These are phyloP conservation scores for Embiotoca jacksoni DNA, from an alignment of 2,113 vertebrate genomes.

Conservation along the genomic window DNA sequence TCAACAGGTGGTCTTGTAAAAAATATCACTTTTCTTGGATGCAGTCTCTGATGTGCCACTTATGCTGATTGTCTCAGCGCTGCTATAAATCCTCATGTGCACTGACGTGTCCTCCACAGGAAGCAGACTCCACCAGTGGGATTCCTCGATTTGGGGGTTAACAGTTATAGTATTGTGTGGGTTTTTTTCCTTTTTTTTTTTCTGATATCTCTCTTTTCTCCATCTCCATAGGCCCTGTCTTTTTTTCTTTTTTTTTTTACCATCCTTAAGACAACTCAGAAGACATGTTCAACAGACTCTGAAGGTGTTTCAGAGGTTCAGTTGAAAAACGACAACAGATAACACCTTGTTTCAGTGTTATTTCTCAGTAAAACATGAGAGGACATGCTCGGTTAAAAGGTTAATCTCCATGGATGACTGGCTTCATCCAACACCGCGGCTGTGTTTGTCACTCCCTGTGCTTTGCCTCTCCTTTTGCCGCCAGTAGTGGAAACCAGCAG, in stretches of 20 bases:
- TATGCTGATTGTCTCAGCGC: conserved; percentile 68
- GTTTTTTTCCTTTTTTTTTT: conserved; percentile 12
- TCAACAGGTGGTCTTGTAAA: conserved; percentile 73
- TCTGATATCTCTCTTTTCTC: neutral
- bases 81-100: conserved; percentile 55
- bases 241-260: neutral
- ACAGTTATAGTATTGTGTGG: neutral
- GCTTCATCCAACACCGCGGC: conserved; percentile 40
- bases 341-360: conserved; percentile 13
- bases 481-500: conserved; percentile 71
- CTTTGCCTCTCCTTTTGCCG: conserved; percentile 66
- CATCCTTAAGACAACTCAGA: neutral
- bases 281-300: neutral
- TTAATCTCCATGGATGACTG: conserved; percentile 48
- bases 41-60: conserved; percentile 42
- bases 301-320: neutral
- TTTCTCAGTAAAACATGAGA: conserved; percentile 34
- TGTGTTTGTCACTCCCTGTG: conserved; percentile 58
- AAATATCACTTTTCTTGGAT: conserved; percentile 62
- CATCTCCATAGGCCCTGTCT: neutral
- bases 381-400: conserved; percentile 45
- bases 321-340: conserved; percentile 14
- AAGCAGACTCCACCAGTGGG: neutral
- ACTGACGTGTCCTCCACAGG: conserved; percentile 37
- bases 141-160: conserved; percentile 2